phyloP scores from a whole-genome alignment of 2,797 vertebrate species.

The Cottoperca gobio region DNA sequence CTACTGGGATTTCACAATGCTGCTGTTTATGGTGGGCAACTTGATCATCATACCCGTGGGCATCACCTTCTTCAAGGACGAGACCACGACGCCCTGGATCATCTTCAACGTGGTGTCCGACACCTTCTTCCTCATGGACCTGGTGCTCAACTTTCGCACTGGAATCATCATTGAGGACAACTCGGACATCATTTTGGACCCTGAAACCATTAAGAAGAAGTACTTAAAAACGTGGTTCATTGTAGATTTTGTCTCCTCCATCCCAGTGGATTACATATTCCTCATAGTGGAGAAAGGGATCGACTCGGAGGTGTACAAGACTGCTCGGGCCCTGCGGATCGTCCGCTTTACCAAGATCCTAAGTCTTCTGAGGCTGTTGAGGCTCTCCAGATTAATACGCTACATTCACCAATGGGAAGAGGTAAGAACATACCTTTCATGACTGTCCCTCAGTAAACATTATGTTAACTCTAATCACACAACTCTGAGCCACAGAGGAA shows the following conservation, averaged over 20 bases:
- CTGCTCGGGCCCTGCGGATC: conserved; percentile 94
- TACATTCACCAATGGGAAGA: conserved; percentile 99
- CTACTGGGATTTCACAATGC: conserved; percentile 99
- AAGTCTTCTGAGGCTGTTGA: conserved; percentile 92
- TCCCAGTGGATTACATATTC: conserved; percentile 99
- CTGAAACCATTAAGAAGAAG: conserved; percentile 94
- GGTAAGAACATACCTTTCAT: conserved; percentile 80
- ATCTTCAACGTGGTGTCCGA: conserved; percentile 98
- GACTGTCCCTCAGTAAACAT: conserved; percentile 30
- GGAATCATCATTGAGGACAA: conserved; percentile 99
- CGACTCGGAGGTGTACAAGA: conserved; percentile 98
- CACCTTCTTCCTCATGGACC: conserved; percentile 98
- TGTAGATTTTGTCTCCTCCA: conserved; percentile 98
- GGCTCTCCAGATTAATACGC: conserved; percentile 94
- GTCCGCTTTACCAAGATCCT: conserved; percentile 98
- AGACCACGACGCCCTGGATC: conserved; percentile 97
- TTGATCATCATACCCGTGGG: conserved; percentile 98
- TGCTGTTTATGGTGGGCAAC: conserved; percentile 99
- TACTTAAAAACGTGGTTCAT: conserved; percentile 98
- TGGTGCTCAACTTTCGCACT: conserved; percentile 98
- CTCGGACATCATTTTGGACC: conserved; percentile 98
- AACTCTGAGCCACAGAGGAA: conserved; percentile 26
- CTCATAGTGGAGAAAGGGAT: conserved; percentile 98
- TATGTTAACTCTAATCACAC: conserved; percentile 30
- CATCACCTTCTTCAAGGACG: conserved; percentile 99